Evolutionary conservation across 1,140 invertebrate species (phyloP).

Genomic region (Condylostylus longicornis): DNA sequence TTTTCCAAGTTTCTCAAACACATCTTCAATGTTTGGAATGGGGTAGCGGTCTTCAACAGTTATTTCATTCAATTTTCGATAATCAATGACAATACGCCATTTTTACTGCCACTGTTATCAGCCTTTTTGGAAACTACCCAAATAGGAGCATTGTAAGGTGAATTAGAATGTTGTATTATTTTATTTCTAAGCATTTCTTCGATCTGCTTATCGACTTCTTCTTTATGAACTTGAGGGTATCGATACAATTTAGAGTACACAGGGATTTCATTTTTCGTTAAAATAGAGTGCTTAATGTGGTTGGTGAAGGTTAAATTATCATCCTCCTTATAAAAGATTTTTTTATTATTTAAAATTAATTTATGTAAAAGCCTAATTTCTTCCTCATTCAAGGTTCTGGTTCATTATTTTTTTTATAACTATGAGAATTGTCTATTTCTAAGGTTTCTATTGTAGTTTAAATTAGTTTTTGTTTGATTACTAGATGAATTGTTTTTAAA

Average conservation of each 20-base stretch:
- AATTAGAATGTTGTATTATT: constrained; percentile 16
- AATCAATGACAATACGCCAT: constrained; percentile 22
- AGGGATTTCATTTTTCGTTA: no score
- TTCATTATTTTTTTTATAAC: no score
- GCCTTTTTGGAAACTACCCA: constrained; percentile 4
- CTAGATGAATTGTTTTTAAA: no score
- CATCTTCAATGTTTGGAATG: constrained; percentile 34
- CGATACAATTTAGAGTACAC: constrained; percentile 10
- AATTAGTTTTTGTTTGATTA: no score
- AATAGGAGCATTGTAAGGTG: constrained; percentile 4
- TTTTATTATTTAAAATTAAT: no score
- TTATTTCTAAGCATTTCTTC: constrained; percentile 11
- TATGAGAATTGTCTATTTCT: no score
- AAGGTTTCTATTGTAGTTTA: no score
- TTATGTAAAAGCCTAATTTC: no score
- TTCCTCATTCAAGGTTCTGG: no score
- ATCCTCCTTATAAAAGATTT: no score
- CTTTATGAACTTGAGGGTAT: constrained; percentile 10
- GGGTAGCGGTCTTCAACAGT: constrained; percentile 32
- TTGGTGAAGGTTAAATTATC: no score
- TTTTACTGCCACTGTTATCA: constrained; percentile 13
- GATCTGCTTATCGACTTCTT: constrained; percentile 13
- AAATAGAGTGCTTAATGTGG: no score
- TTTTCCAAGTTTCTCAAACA: constrained; percentile 29
- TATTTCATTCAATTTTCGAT: constrained; percentile 18